A percentile compares a stretch with the other conserved stretches of the same genome.
These are phyloP conservation scores for Drosophila nr. perissopoda DNA, from an alignment of 2,888 invertebrate species.

Conservation along the genomic window DNA sequence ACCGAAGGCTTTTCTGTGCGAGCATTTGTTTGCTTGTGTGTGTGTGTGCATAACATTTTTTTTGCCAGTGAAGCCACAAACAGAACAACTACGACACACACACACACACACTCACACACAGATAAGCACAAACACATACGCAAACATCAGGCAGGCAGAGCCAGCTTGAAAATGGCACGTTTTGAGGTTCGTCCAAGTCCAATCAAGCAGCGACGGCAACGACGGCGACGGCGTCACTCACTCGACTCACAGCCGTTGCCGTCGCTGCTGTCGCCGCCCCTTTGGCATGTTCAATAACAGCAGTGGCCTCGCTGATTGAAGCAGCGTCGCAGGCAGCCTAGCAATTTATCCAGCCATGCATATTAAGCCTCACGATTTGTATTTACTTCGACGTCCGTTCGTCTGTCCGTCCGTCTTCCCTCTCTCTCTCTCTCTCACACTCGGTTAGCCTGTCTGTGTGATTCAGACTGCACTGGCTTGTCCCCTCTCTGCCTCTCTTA, in stretches of 20 bases:
- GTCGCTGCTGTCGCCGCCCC: conserved; percentile 35
- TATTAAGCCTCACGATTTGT: conserved; percentile 82
- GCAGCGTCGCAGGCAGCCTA: conserved; percentile 69
- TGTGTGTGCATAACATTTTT: conserved; percentile 56
- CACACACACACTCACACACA: conserved; percentile 9
- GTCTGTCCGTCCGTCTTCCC: conserved; percentile 33
- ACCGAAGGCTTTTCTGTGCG: conserved; percentile 52
- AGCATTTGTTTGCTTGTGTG: conserved; percentile 12
- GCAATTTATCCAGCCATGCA: conserved; percentile 82
- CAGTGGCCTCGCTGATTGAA: conserved; percentile 61
- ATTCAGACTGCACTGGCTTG: background rate
- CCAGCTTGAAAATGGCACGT: conserved; percentile 78
- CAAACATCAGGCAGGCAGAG: conserved; percentile 54
- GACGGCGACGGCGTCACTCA: conserved; percentile 19
- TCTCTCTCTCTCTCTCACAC: background rate
- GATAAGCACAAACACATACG: conserved; percentile 10
- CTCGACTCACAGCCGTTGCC: conserved; percentile 16
- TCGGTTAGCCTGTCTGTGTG: conserved; percentile 11
- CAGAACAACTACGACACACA: conserved; percentile 50
- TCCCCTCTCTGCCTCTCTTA: conserved; percentile 4
- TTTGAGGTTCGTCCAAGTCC: conserved; percentile 78
- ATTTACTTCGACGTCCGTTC: conserved; percentile 58
- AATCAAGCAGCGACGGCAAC: conserved; percentile 65
- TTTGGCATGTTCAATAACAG: conserved; percentile 38
- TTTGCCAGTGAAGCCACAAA: conserved; percentile 70